phyloP scores from a whole-genome alignment of 2,113 vertebrate genomes.

The Tretioscincus oriximinensis region DNA sequence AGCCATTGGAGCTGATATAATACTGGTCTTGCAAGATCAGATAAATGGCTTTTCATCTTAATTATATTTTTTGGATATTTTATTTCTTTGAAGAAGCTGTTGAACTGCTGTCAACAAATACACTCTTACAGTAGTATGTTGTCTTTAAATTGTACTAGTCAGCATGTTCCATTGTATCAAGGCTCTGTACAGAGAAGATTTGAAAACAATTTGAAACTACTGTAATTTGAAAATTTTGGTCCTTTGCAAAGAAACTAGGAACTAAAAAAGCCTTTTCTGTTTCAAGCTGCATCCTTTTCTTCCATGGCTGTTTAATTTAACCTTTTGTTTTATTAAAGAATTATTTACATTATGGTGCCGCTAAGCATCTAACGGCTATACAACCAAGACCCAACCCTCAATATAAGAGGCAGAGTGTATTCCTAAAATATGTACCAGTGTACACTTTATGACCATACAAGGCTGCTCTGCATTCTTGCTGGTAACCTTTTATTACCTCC shows the following conservation, averaged over 20 bases:
- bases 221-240: constrained; percentile 34
- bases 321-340: constrained; percentile 27
- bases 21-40: too few relatives aligned
- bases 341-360: constrained; percentile 48
- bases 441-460: constrained; percentile 80
- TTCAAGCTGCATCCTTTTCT: constrained; percentile 40
- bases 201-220: constrained; percentile 43
- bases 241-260: constrained; percentile 42
- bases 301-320: constrained; percentile 57
- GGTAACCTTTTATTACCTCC: constrained; percentile 77
- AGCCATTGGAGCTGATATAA: too few relatives aligned
- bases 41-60: too few relatives aligned
- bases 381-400: constrained; percentile 34
- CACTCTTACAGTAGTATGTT: neutral
- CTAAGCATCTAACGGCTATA: constrained; percentile 32
- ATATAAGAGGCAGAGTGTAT: constrained; percentile 44
- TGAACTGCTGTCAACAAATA: neutral
- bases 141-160: neutral
- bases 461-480: constrained; percentile 77
- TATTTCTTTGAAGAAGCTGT: too few relatives aligned
- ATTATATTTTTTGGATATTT: too few relatives aligned
- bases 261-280: constrained; percentile 28
- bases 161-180: neutral
- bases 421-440: constrained; percentile 50
- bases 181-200: neutral